These are phyloP conservation scores for Anoplolepis gracilipes DNA, from an alignment of 1,140 invertebrate species.

Conservation along the genomic window DNA sequence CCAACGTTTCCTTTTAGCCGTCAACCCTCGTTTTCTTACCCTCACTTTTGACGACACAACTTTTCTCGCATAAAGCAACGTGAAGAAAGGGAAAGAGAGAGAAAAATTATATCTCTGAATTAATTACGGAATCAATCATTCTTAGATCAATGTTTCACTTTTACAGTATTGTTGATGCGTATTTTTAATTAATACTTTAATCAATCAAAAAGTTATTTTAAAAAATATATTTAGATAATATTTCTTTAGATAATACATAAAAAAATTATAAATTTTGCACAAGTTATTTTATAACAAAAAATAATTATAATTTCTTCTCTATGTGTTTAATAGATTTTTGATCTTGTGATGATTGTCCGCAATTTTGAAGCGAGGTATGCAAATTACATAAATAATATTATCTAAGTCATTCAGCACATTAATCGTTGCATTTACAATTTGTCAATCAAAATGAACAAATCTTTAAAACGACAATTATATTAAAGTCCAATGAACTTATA, in stretches of 20 bases:
- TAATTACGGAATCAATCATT: conserved; percentile 64
- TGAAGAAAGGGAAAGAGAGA: not conserved
- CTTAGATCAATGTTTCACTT: conserved; percentile 7
- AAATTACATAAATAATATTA: conserved; percentile 46
- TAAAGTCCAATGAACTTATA: conserved; percentile 65
- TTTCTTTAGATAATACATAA: not conserved
- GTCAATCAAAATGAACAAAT: conserved; percentile 45
- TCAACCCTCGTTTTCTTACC: conserved; percentile 66
- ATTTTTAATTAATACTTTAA: not conserved
- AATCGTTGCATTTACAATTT: conserved; percentile 33
- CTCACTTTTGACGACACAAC: conserved; percentile 48
- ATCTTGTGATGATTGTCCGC: not conserved
- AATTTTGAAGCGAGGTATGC: not conserved
- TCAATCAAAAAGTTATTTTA: not conserved
- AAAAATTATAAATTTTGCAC: not conserved
- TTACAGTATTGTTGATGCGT: not conserved
- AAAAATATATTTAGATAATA: not conserved
- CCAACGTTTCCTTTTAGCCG: conserved; percentile 54
- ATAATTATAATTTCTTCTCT: not conserved
- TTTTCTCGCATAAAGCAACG: conserved; percentile 61
- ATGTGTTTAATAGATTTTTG: not conserved
- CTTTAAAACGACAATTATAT: conserved; percentile 66
- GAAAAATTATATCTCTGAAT: conserved; percentile 63
- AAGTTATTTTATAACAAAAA: not conserved
- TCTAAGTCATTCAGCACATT: not conserved